phyloP scores from a whole-genome alignment of 2,888 invertebrate genomes.

The Napeogenes sylphis region DNA sequence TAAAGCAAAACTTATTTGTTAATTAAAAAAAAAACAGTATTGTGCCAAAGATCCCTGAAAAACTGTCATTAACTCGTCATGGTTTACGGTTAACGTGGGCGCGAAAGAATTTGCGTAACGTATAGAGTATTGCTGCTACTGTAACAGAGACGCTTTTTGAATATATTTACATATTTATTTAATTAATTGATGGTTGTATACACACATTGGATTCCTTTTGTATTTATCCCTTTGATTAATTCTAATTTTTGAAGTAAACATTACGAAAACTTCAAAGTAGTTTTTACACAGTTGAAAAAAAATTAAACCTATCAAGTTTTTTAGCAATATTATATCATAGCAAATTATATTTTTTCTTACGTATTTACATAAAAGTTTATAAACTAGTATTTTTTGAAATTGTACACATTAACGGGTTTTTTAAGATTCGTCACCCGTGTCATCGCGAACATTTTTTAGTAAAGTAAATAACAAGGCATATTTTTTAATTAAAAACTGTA shows the following conservation, averaged over 20 bases:
- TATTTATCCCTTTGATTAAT: constrained; percentile 1
- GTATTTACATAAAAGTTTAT: too few species aligned
- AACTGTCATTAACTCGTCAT: constrained; percentile 20
- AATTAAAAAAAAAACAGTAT: constrained; percentile 5
- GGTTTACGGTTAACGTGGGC: constrained; percentile 21
- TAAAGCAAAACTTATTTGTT: too few species aligned
- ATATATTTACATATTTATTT: not conserved
- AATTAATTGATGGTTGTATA: too few species aligned
- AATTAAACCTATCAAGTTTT: constrained; percentile 1
- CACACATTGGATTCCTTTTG: not conserved
- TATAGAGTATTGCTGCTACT: not conserved
- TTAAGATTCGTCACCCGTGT: too few species aligned
- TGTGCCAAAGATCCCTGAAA: constrained; percentile 15
- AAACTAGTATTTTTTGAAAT: too few species aligned
- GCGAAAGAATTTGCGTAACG: constrained; percentile 14
- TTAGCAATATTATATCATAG: too few species aligned
- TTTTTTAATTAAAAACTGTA: too few species aligned
- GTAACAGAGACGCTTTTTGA: not conserved
- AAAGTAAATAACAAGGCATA: too few species aligned
- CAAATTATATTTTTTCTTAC: too few species aligned
- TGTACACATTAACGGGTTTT: too few species aligned
- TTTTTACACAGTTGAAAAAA: constrained; percentile 4
- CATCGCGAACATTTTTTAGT: too few species aligned
- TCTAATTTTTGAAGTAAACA: constrained; percentile 12
- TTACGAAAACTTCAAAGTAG: constrained; percentile 11